These are phyloP conservation scores for Cairina moschata DNA, from an alignment of 2,113 vertebrate species.

Conservation along the genomic window DNA sequence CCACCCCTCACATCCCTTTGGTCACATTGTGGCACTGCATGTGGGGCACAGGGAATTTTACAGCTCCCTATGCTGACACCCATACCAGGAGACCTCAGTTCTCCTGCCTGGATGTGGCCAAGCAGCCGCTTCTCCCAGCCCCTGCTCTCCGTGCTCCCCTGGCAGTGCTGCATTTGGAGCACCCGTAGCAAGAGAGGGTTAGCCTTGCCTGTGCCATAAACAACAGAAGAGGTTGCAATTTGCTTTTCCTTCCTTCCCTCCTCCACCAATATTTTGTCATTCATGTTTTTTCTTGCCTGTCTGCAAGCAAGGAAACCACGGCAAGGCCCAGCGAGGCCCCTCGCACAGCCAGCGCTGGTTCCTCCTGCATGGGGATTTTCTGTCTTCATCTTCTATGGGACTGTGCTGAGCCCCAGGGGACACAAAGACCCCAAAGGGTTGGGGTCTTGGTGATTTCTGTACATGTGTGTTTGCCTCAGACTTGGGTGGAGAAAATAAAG, in stretches of 20 bases:
- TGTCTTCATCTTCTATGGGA: background rate
- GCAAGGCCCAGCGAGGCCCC: background rate
- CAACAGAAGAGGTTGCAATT: background rate
- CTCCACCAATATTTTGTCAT: background rate
- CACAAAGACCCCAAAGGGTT: rapidly evolving
- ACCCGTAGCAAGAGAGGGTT: background rate
- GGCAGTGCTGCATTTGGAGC: background rate
- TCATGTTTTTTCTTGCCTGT: background rate
- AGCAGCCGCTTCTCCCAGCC: background rate
- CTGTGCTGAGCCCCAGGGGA: background rate
- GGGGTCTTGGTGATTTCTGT: background rate
- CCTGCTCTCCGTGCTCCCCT: background rate
- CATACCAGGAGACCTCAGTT: background rate
- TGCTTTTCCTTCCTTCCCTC: rapidly evolving
- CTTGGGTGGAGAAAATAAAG: background rate
- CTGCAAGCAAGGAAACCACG: background rate
- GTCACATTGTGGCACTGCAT: rapidly evolving
- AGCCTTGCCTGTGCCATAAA: rapidly evolving
- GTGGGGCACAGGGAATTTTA: rapidly evolving
- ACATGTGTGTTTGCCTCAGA: background rate
- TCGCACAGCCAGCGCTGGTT: background rate
- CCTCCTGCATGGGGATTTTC: rapidly evolving
- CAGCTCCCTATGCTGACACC: background rate
- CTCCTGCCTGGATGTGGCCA: rapidly evolving
- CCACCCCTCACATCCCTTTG: background rate